These are phyloP conservation scores for Tenebrosternarchus preto DNA, from an alignment of 2,113 vertebrate genomes.

Conservation along the genomic window DNA sequence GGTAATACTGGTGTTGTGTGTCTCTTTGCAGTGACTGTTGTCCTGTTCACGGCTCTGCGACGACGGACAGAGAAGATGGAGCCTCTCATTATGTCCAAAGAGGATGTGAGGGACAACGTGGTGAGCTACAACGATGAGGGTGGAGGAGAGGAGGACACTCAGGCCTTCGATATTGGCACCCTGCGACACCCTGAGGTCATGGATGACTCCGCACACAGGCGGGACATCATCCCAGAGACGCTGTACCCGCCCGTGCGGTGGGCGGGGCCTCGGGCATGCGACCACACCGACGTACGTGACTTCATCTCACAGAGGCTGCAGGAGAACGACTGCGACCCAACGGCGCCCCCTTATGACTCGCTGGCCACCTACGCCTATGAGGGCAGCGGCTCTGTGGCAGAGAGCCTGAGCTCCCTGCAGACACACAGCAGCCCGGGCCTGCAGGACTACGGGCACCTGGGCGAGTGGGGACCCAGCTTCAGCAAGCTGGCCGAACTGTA, in stretches of 20 bases:
- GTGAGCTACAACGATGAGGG: slow-evolving; percentile 98
- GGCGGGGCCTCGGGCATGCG: slow-evolving; percentile 73
- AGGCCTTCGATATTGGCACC: slow-evolving; percentile 95
- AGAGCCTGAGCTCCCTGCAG: slow-evolving; percentile 92
- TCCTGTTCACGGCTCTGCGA: slow-evolving; percentile 88
- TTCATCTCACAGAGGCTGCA: slow-evolving; percentile 94
- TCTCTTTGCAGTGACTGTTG: slow-evolving; percentile 86
- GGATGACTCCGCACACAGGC: slow-evolving; percentile 86
- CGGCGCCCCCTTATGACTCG: slow-evolving; percentile 94
- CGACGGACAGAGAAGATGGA: slow-evolving; percentile 89
- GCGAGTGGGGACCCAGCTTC: slow-evolving; percentile 94
- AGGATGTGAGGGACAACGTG: slow-evolving; percentile 95
- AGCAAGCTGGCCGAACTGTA: slow-evolving; percentile 97
- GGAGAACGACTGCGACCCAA: slow-evolving; percentile 90
- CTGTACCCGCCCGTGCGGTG: slow-evolving; percentile 81
- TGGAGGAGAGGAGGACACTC: slow-evolving; percentile 95
- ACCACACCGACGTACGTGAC: slow-evolving; percentile 88
- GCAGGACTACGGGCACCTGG: slow-evolving; percentile 95
- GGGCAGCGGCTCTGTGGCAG: slow-evolving; percentile 87
- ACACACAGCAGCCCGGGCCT: slow-evolving; percentile 88
- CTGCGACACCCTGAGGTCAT: slow-evolving; percentile 92
- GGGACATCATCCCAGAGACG: slow-evolving; percentile 90
- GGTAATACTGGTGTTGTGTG: background rate
- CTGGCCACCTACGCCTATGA: slow-evolving; percentile 96
- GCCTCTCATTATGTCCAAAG: slow-evolving; percentile 96